Evolutionary conservation across 2,888 invertebrate genomes (phyloP), one percentile per base, ranked within the genome.

Genomic region (Cataglyphis altisquamis): DNA sequence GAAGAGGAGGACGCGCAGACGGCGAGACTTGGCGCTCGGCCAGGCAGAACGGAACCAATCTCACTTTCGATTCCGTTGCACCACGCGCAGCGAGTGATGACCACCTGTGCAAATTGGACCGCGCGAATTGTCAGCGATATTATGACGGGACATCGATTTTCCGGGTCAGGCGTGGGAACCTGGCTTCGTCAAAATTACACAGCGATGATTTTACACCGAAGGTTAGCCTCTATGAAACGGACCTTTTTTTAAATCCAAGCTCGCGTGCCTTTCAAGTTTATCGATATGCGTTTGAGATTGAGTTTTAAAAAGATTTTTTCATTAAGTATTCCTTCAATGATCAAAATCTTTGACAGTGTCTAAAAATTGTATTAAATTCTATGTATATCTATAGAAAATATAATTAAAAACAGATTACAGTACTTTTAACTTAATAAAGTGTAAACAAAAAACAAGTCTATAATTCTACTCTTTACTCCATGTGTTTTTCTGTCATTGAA

Each of bases 21-120:
- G 68, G 73, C 57, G 81, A 84, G 78, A 48, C 74, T 86, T 90
- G 90, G 90, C 90, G 67, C 57, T 39, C 80, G 75, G 90, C 90
- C 90, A 89, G 89, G 83, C 92, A 90, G 87, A 90, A 88, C 89
- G 86, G 87, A 89, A 90, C 89, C 92, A 91, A 92, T 92, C 92
- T 92, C 91, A 91, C 92, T 93, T 92, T 92, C 91, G 85, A 86
- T 91, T 86, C 84, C 82, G 67, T 80, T 77, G 78, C 80, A 52
- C 64, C 48, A 80, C 80, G 63, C 63, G 48, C 72, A 29, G 60
- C 64, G 80, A 36, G 29, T 29, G 52, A 62, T 83, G 87, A 66
- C 83, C 90, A 87, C 90, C 91, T 90, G 88, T 84, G 84, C 85
- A 88, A 90, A 90, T 87, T 86, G 83, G 74, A 84, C 74, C 85